Base-by-base conservation (phyloP, 2,113 vertebrate species). In the Odocoileus hemionus region DNA sequence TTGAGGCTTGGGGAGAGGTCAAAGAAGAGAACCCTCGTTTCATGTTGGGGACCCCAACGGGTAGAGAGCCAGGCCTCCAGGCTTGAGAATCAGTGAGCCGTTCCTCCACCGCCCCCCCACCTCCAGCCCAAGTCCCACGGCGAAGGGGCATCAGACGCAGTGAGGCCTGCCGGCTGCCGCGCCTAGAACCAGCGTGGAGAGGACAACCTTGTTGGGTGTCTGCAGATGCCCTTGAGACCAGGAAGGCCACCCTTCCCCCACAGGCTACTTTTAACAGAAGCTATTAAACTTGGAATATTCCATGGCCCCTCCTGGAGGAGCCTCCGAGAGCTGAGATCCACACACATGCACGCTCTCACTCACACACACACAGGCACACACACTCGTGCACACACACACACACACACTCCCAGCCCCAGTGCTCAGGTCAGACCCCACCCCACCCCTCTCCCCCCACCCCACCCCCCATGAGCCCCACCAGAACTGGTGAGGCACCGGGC, bases 311-410 rank as follows among this genome's bases (percentile, higher is more conserved):
- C 6, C 58, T 1, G 39, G 28, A 61, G 47, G 60, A 25, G 7
- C 33, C 21, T 4, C 23, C 3, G 26, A 45, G 21, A 60, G 33
- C 80, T 1, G 10, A 36, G 84, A 14, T 6, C 52, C 19, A 28
- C 30, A 70, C 5, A 0, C 10, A 0, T 39, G 67, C 67, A 23
- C 9, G 2, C n/a, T 11, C 9, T 70, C 17, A 0, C 67, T 70
- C 3, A 3, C 33, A 13, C 61, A 64, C 61, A 67, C 0, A 67
- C 33, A 57, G 23, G 47, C 47, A 50, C 58, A 30, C 58, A 60
- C 58, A 7, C 58, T 6, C 26, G 15, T 6, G 30, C 30, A 16
- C 58, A 61, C 26, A 30, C 28, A 30, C 28, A 33, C 30, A 33
- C 30, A n/a, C 61, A n/a, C 30, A n/a, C 15, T 70, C 3, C 26